Percentiles rank a stretch among this genome's conserved stretches.
Conservation (phyloP, 2,797 vertebrate species). For the Tapirus indicus region DNA sequence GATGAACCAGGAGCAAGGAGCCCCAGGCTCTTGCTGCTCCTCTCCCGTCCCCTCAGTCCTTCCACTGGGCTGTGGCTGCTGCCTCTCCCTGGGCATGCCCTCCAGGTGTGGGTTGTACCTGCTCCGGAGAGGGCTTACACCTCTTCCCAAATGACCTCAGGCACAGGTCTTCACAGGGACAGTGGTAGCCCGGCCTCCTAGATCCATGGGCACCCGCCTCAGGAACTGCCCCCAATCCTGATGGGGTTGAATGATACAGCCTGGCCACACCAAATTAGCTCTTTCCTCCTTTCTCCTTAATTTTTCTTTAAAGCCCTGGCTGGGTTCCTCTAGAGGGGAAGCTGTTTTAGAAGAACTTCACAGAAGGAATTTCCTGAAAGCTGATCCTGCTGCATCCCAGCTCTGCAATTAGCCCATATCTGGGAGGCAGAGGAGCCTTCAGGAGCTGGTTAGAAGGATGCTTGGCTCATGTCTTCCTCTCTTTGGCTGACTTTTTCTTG, state of each 20-base stretch:
- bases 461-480: constrained; percentile 35
- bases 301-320: background rate
- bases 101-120: background rate
- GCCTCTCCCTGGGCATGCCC: background rate
- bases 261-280: background rate
- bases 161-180: background rate
- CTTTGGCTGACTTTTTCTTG: constrained; percentile 62
- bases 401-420: background rate
- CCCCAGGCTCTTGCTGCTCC: background rate
- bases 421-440: background rate
- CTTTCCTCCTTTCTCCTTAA: background rate
- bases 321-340: constrained; percentile 5
- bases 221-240: background rate
- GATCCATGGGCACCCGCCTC: background rate
- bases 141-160: background rate
- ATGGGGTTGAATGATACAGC: background rate
- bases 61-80: background rate
- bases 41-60: background rate
- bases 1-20: constrained; percentile 3
- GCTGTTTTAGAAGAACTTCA: constrained; percentile 23
- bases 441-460: background rate
- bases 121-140: background rate
- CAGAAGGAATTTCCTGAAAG: constrained; percentile 17
- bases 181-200: background rate
- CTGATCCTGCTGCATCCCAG: background rate